Evolutionary conservation across 2,888 invertebrate species (phyloP).

Genomic region (Philonicus albiceps): DNA sequence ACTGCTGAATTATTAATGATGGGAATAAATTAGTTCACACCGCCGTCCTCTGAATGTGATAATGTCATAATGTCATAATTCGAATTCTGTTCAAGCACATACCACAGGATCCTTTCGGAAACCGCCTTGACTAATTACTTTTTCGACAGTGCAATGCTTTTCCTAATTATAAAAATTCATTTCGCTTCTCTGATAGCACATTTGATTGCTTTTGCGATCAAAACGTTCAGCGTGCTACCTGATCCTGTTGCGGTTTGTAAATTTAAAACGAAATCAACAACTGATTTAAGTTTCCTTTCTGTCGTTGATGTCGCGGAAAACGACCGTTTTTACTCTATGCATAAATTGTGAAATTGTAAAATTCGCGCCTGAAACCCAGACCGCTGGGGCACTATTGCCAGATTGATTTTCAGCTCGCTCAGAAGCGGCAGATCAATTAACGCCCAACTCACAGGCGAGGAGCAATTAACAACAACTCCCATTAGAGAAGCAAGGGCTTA

Average conservation of each 20-base stretch:
- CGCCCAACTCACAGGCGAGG: neutral
- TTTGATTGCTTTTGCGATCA: neutral
- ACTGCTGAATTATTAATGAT: neutral
- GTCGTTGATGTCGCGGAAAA: neutral
- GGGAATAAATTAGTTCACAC: neutral
- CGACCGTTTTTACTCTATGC: neutral
- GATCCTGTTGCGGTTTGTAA: neutral
- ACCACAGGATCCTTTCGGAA: neutral
- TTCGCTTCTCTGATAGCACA: neutral
- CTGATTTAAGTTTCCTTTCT: neutral
- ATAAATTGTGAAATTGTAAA: neutral
- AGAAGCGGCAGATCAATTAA: neutral
- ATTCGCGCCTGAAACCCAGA: neutral
- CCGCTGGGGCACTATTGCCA: neutral
- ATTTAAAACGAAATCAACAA: neutral
- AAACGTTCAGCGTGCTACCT: neutral
- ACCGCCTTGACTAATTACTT: neutral
- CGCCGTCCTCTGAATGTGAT: neutral
- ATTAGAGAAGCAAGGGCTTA: neutral
- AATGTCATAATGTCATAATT: neutral
- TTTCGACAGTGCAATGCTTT: neutral
- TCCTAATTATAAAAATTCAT: neutral
- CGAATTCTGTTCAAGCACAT: neutral
- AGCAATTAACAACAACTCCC: neutral
- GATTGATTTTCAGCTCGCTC: neutral